Base-by-base conservation (phyloP, 2,797 vertebrate genomes). In the Pseudochromis fuscus region DNA sequence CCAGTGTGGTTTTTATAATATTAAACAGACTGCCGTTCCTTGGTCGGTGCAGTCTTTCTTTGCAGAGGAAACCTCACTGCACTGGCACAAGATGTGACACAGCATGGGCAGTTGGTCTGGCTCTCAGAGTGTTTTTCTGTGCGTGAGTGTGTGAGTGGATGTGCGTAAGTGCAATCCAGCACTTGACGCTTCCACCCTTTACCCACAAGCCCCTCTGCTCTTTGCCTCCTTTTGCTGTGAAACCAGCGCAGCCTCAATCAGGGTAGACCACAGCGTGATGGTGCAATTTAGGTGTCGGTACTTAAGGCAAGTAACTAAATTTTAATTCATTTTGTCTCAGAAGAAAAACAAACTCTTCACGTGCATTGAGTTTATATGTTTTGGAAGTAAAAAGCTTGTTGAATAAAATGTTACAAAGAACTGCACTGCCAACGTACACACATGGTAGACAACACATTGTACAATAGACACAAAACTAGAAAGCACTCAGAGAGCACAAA, bases 1-100 rank as follows among this genome's bases (percentile, higher is more conserved):
- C 79, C 67, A 48, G 46, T 72, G 87, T 78, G 85, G 75, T 77
- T 90, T 88, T 86, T 75, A 67, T 89, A 77, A 88, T 87, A 89
- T 89, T 86, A 89, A 90, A 83, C 84, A 90, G 82, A 75, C 70
- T 51, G 85, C 66, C 71, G n/a, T 85, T 79, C 72, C 64, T 71
- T 45, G 61, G 55, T 75, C 18, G 13, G 31, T 56, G 69, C 68
- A 63, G 67, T 21, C 48, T 72, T 70, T 63, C 67, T 84, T 63
- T 70, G 58, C 65, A 72, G 73, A 78, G 78, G 72, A 85, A 92
- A 89, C 83, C 81, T 85, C 82, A 48, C n/a, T 73, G 49, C 60
- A 60, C 42, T 90, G 88, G 86, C 85, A 88, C 60, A 75, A 71
- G 57, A 85, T 81, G 70, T 79, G 82, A 88, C 74, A 67, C 50